phyloP scores from a whole-genome alignment of 2,888 invertebrate species.

The Coenonympha glycerion region DNA sequence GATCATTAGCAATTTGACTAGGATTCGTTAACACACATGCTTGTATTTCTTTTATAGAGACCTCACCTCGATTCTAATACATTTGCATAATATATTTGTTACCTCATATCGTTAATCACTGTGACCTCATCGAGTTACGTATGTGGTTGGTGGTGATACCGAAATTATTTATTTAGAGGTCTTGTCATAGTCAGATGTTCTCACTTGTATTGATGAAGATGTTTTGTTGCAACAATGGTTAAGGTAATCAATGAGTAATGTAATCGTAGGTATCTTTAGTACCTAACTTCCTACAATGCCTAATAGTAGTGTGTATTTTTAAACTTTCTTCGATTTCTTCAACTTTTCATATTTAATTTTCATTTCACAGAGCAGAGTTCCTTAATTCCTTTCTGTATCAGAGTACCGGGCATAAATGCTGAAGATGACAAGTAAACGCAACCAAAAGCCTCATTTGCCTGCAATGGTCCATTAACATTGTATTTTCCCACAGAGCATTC shows the following conservation, averaged over 20 bases:
- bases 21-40: background rate
- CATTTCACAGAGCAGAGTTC: background rate
- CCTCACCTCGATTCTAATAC: background rate
- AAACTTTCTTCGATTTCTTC: too few relatives aligned
- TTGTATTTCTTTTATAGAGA: background rate
- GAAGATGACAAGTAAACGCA: background rate
- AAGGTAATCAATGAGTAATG: too few relatives aligned
- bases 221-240: too few relatives aligned
- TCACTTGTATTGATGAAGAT: too few relatives aligned
- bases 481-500: conserved; percentile 3
- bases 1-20: background rate
- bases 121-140: background rate
- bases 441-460: background rate
- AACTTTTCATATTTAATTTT: too few relatives aligned
- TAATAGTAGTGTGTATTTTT: too few relatives aligned
- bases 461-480: background rate
- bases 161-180: too few relatives aligned
- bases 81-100: background rate
- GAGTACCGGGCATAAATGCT: background rate
- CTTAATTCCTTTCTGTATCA: background rate
- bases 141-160: too few relatives aligned
- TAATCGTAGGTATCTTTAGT: too few relatives aligned
- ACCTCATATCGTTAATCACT: background rate
- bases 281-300: too few relatives aligned
- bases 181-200: too few relatives aligned